Base-by-base conservation (phyloP, 2,113 vertebrate species). In the Leptodactylus fuscus region DNA sequence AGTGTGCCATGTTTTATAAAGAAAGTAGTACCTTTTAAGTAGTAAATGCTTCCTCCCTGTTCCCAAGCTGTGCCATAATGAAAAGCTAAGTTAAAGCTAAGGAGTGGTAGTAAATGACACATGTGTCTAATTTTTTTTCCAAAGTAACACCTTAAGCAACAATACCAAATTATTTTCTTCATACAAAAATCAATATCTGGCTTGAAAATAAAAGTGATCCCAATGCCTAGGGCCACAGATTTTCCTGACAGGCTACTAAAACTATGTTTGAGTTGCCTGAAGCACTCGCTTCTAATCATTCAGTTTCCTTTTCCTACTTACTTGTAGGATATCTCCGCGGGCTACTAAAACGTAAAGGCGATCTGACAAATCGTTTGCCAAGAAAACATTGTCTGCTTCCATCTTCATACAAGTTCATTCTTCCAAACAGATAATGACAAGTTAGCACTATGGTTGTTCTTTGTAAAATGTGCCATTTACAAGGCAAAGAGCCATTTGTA, bases 1-100 rank as follows among this genome's bases (percentile, higher is more conserved):
- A 95, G 93, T 88, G 90, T 94, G 93, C 93, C 93, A 93, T 94
- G 92, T 95, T 96, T 95, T 95, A 95, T 95, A 92, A 94, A 95
- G 90, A 92, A 87, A 87, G 91, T 82, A 91, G 91, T 94, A 91
- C 91, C 91, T 93, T 93, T 73, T 91, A 89, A 87, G 91, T 89
- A 89, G 90, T 89, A 91, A 91, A 91, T 91, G 88, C 85, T 88
- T 90, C 89, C 83, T 81, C 82, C 88, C 81, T 73, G 89, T 12
- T 87, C 80, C 83, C 48, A 1, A 60, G 79, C n/a, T 69, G 70
- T 82, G 88, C 69, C 71, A 80, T 82, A 80, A 85, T 89, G 88
- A 87, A 90, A 91, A 93, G 89, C 89, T 89, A 91, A 89, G 88
- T 83, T 85, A 86, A 88, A 87, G 85, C 83, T 51, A 58, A 88